Evolutionary conservation across 2,113 vertebrate species (phyloP).

Genomic region (Desmodus rotundus): DNA sequence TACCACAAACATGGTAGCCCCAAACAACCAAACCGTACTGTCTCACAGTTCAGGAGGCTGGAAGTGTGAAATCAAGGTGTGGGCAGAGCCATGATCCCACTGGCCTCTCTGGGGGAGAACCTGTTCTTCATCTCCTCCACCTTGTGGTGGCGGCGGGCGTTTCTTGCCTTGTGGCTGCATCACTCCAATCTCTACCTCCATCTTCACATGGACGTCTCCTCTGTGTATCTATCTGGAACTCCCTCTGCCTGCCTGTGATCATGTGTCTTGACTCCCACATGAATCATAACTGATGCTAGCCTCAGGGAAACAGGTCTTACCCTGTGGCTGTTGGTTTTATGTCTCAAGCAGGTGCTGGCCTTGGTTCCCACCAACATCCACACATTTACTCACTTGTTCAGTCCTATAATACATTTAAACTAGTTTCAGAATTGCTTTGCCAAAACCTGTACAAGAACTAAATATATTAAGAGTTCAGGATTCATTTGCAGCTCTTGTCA

Average conservation of each 20-base stretch:
- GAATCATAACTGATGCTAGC: neutral
- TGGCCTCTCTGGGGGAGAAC: neutral
- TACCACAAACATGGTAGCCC: neutral
- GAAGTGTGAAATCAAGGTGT: neutral
- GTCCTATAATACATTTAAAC: neutral
- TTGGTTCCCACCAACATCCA: neutral
- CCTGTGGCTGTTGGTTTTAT: neutral
- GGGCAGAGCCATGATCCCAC: neutral
- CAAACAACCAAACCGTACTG: neutral
- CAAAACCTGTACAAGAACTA: neutral
- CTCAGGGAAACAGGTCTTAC: neutral
- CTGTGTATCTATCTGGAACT: neutral
- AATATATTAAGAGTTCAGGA: neutral
- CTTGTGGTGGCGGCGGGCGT: neutral
- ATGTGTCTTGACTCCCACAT: neutral
- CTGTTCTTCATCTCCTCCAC: neutral
- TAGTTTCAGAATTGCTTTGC: neutral
- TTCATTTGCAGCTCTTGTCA: neutral
- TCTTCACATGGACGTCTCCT: neutral
- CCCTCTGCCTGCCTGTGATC: neutral
- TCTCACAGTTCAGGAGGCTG: neutral
- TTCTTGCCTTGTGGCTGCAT: neutral
- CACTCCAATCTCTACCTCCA: neutral
- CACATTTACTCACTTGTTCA: neutral
- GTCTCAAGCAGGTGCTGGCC: neutral